Conservation (phyloP, 2,888 invertebrate species). For the Charanyca ferruginea region DNA sequence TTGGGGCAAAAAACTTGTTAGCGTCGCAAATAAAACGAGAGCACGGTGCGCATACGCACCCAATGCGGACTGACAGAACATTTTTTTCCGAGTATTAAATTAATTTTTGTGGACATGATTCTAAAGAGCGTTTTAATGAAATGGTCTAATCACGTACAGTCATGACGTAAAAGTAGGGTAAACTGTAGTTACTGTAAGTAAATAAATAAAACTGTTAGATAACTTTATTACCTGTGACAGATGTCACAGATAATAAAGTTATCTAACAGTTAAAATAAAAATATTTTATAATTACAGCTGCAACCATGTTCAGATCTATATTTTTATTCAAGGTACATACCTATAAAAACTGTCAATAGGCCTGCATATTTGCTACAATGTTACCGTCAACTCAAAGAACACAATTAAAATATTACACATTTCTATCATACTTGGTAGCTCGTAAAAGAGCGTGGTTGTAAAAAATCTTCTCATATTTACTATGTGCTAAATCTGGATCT, state of each 20-base stretch:
- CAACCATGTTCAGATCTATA: conserved; percentile 43
- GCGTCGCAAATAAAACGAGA: conserved; percentile 75
- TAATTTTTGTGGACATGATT: conserved; percentile 33
- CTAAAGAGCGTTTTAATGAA: conserved; percentile 32
- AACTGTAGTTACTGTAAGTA: background rate
- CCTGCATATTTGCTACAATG: conserved; percentile 56
- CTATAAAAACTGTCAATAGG: conserved; percentile 52
- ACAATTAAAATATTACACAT: conserved; percentile 72
- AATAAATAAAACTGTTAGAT: background rate
- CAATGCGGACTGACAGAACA: conserved; percentile 32
- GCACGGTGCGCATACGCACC: conserved; percentile 65
- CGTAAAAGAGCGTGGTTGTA: conserved; percentile 64
- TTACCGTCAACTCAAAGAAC: conserved; percentile 52
- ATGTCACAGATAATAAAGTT: no score
- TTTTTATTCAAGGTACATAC: conserved; percentile 55
- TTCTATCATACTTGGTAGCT: conserved; percentile 62
- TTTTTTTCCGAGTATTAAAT: conserved; percentile 48
- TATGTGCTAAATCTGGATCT: conserved; percentile 69
- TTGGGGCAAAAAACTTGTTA: conserved; percentile 80
- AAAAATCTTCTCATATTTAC: conserved; percentile 67
- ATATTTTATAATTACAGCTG: conserved; percentile 46
- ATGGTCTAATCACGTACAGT: conserved; percentile 40
- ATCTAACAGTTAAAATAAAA: conserved; percentile 32
- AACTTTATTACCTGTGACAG: conserved; percentile 14
- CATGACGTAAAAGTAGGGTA: conserved; percentile 31